Base-by-base conservation (phyloP, 2,113 vertebrate genomes). In the Lathamus discolor region DNA sequence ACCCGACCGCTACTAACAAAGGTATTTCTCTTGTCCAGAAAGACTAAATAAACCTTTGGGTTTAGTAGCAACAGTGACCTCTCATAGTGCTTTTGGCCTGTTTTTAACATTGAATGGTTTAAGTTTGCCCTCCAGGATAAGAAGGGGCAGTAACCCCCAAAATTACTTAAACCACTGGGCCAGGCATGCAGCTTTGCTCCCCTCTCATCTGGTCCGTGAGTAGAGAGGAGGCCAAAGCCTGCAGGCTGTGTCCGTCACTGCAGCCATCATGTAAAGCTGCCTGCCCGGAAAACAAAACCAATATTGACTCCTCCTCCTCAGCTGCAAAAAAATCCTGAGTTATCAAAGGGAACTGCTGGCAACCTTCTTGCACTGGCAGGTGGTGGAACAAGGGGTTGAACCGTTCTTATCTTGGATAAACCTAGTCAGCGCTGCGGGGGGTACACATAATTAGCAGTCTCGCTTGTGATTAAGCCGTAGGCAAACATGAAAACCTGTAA, bases 391-490 rank as follows among this genome's bases (percentile, higher is more conserved):
- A 83, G 74, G 43, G 41, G 9, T 84, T 69, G 89, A 90, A 57
- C 41, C 49, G 54, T 77, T 95, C 84, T 90, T 93, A 90, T 77
- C 87, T 77, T 37, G 75, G 51, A 73, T 67, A 74, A 95, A 61
- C 67, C 57, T 28, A 18, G 81, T 22, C 83, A 49, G 70, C 1
- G 0, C 86, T 22, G 70, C 3, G 3, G 89, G 89, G 91, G 67
- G 79, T 88, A 66, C 67, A 79, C 83, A 70, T 88, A 93, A 96
- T 94, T 93, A 96, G 82, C 49, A 46, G n/a, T 77, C 37, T 25
- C 19, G n/a, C 28, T 91, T 0, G 0, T 59, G 67, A 69, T 87
- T 57, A 86, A 90, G 78, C 81, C 31, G 6, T 48, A 69, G 87
- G 90, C 84, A 91, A 90, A 87, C 57, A 64, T 10, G 17, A 64